Conservation (phyloP, 2,797 vertebrate species). For the Psittacula derbiana region DNA sequence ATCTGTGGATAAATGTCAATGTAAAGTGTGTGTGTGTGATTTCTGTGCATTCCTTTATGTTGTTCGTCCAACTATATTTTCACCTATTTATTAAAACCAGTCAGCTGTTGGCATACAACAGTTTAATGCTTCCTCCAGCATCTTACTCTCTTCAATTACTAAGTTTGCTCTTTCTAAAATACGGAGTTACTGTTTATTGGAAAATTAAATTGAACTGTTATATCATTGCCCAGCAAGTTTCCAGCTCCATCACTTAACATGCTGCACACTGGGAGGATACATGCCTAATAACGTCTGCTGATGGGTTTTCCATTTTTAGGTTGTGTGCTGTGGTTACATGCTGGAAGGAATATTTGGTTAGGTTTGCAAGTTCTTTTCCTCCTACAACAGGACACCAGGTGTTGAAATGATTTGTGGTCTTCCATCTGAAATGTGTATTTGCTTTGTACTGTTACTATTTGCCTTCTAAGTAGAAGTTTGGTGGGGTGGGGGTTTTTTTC, state of each 20-base stretch:
- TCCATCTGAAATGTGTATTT: not conserved
- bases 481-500: not conserved
- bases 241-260: not conserved
- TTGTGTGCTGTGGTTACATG: not conserved
- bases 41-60: not conserved
- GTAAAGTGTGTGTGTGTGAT: not conserved
- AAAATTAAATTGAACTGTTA: not conserved
- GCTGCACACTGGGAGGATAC: not conserved
- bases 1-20: not conserved
- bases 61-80: not conserved
- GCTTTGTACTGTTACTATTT: not conserved
- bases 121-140: not conserved
- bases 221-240: rapidly evolving
- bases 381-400: not conserved
- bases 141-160: not conserved
- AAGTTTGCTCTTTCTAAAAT: not conserved
- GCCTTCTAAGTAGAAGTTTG: not conserved
- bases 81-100: not conserved
- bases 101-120: not conserved
- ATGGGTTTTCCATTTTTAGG: not conserved
- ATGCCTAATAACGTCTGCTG: not conserved
- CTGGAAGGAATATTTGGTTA: not conserved
- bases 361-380: not conserved
- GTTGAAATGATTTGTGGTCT: not conserved
- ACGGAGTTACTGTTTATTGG: not conserved